phyloP scores from a whole-genome alignment of 2,797 vertebrate species.

The Micrastur ruficollis region DNA sequence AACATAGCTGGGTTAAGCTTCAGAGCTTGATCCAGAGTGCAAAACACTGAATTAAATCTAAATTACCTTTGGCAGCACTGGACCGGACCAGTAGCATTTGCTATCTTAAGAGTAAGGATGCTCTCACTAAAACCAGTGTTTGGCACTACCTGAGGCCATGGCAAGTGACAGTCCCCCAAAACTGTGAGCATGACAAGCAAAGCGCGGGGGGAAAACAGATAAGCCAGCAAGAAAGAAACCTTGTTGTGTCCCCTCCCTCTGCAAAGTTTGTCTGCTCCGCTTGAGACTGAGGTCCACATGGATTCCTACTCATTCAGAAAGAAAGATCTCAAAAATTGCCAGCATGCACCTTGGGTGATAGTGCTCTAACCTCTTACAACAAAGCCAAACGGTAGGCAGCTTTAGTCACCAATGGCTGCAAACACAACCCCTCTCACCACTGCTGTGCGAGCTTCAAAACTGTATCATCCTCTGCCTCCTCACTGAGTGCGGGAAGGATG shows the following conservation, averaged over 20 bases:
- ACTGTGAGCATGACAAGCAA: background rate
- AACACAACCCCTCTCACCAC: background rate
- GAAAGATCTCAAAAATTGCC: background rate
- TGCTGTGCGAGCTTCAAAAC: background rate
- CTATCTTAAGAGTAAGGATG: background rate
- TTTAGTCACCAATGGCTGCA: background rate
- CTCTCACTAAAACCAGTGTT: background rate
- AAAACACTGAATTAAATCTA: background rate
- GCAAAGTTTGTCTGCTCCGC: background rate
- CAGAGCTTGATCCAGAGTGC: background rate
- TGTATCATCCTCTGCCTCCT: background rate
- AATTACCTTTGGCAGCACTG: background rate
- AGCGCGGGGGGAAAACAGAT: background rate
- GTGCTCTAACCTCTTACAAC: background rate
- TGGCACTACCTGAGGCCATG: background rate
- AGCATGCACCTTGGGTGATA: too few species aligned
- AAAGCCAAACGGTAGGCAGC: background rate
- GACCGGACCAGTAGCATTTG: background rate
- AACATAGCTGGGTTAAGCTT: background rate
- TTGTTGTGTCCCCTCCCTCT: fast-evolving
- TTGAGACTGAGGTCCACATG: background rate
- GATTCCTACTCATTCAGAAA: background rate
- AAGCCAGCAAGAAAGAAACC: background rate
- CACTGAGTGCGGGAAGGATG: constrained; percentile 56
- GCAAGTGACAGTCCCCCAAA: background rate